Percentiles rank a stretch among this genome's conserved stretches.
Conservation (phyloP, 2,888 invertebrate species). For the Furcula furcula region DNA sequence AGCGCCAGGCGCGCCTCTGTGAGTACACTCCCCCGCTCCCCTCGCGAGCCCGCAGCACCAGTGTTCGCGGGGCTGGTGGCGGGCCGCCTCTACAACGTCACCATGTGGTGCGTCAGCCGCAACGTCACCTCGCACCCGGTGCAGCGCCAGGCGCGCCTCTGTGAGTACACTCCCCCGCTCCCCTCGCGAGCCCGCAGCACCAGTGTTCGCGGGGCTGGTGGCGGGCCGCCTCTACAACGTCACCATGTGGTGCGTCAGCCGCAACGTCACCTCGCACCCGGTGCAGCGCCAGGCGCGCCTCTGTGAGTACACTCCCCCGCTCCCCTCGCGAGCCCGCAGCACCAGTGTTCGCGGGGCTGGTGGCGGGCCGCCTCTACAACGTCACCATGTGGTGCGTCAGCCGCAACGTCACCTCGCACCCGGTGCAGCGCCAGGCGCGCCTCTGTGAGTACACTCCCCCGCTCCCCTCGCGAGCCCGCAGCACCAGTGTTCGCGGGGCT, state of each 20-base stretch:
- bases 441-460: constrained; percentile 82
- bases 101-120: constrained; percentile 95
- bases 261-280: constrained; percentile 91
- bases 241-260: constrained; percentile 95
- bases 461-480: constrained; percentile 82
- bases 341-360: constrained; percentile 88
- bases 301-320: constrained; percentile 75
- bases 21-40: constrained; percentile 44
- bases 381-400: constrained; percentile 97
- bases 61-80: constrained; percentile 90
- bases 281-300: constrained; percentile 93
- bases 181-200: constrained; percentile 83
- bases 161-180: constrained; percentile 67
- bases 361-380: constrained; percentile 94
- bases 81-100: constrained; percentile 94
- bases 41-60: constrained; percentile 85
- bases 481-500: constrained; percentile 87
- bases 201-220: constrained; percentile 89
- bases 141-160: constrained; percentile 92
- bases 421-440: constrained; percentile 93
- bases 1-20: constrained; percentile 93
- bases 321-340: constrained; percentile 83
- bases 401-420: constrained; percentile 91
- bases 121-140: constrained; percentile 93
- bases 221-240: constrained; percentile 95